These are phyloP conservation scores for Origma solitaria DNA, from an alignment of 2,113 vertebrate species.

Conservation along the genomic window DNA sequence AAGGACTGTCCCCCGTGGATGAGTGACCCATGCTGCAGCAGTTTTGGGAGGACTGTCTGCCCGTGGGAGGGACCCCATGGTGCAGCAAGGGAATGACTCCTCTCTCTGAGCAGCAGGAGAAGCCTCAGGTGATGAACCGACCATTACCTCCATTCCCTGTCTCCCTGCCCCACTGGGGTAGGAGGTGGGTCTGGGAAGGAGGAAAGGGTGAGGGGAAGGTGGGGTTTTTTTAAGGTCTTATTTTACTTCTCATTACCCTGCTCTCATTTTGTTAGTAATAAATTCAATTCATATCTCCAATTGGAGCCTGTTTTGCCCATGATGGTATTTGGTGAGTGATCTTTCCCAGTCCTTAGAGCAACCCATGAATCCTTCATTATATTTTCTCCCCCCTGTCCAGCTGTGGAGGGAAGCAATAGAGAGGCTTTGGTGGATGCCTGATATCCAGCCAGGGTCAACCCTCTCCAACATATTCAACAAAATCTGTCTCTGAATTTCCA, in stretches of 20 bases:
- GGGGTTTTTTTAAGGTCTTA: background rate
- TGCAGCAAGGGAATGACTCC: background rate
- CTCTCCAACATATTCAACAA: background rate
- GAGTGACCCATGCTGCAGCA: background rate
- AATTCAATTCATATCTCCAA: background rate
- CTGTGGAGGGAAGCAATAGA: background rate
- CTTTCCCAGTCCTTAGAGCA: background rate
- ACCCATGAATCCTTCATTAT: no score
- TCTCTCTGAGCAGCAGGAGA: background rate
- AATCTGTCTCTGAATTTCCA: background rate
- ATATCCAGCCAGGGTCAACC: background rate
- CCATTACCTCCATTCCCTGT: background rate
- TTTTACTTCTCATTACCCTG: background rate
- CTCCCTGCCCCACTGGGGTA: background rate
- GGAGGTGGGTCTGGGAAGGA: background rate
- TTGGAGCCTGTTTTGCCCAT: background rate
- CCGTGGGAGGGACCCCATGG: fast-evolving
- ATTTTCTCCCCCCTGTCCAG: background rate
- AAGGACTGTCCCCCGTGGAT: background rate
- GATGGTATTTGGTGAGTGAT: background rate
- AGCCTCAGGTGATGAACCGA: background rate
- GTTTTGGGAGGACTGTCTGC: no score
- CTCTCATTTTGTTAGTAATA: background rate
- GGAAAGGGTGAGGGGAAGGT: background rate
- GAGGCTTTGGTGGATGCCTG: background rate